Percentiles rank a stretch among this genome's conserved stretches.
Conservation (phyloP, 2,888 invertebrate genomes). For the Eulithis testata region DNA sequence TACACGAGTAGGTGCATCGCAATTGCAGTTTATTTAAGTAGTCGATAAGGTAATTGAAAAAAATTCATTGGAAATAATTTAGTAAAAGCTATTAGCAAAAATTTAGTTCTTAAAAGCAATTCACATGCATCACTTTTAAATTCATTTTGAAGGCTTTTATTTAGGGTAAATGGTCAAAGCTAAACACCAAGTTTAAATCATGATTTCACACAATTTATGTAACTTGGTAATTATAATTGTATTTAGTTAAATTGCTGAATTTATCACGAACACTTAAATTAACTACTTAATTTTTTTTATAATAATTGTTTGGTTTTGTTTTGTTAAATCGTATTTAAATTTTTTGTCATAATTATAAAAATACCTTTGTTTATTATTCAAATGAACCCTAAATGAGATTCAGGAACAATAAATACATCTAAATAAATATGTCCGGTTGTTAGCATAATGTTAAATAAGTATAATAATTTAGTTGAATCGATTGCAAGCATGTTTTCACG, state of each 20-base stretch:
- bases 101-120: too few species aligned
- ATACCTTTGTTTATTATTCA: constrained; percentile 27
- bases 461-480: constrained; percentile 6
- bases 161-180: too few species aligned
- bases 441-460: constrained; percentile 25
- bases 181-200: background rate
- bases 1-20: too few species aligned
- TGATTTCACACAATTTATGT: background rate
- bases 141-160: too few species aligned
- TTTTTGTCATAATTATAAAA: constrained; percentile 14
- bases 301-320: constrained; percentile 6
- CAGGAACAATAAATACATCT: constrained; percentile 24
- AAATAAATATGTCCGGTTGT: constrained; percentile 46
- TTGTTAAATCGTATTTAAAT: constrained; percentile 3
- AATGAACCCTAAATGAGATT: constrained; percentile 40
- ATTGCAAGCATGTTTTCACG: background rate
- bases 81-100: too few species aligned
- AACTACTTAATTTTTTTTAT: background rate
- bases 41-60: too few species aligned
- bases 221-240: constrained; percentile 3
- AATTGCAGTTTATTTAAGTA: too few species aligned
- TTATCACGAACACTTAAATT: constrained; percentile 1
- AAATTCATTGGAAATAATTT: too few species aligned
- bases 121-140: too few species aligned
- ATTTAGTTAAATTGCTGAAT: background rate